Conservation (phyloP, 2,888 invertebrate genomes). For the Selenia dentaria region DNA sequence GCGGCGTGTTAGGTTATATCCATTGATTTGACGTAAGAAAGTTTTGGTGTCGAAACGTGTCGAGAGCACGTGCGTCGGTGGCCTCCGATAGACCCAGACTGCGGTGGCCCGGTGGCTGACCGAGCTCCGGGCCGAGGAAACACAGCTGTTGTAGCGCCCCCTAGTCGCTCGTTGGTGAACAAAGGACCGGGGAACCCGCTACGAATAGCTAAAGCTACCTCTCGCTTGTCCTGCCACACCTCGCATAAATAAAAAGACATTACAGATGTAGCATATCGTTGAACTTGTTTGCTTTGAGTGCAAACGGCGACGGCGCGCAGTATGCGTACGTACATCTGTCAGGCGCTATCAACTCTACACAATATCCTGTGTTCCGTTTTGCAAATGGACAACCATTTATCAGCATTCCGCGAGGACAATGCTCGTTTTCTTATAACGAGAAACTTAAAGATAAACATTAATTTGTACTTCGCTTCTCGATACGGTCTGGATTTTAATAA, state of each 20-base stretch:
- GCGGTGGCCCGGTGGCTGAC: constrained; percentile 38
- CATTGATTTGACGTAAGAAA: constrained; percentile 84
- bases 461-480: not conserved
- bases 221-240: constrained; percentile 46
- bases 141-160: constrained; percentile 60
- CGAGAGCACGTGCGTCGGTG: constrained; percentile 44
- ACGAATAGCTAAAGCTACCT: not conserved
- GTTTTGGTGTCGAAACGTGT: constrained; percentile 57
- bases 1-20: constrained; percentile 80
- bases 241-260: constrained; percentile 38
- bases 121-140: constrained; percentile 43
- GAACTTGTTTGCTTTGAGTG: constrained; percentile 20
- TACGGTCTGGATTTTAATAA: not conserved
- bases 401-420: constrained; percentile 29
- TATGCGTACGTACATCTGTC: constrained; percentile 10
- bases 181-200: constrained; percentile 41
- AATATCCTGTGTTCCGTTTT: constrained; percentile 28
- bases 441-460: constrained; percentile 4
- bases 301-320: too few relatives aligned
- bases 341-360: constrained; percentile 13
- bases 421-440: constrained; percentile 12
- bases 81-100: constrained; percentile 57
- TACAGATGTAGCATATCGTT: constrained; percentile 39
- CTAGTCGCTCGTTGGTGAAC: constrained; percentile 40
- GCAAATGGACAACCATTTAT: constrained; percentile 24